These are phyloP conservation scores for Osedax frankpressi DNA, from an alignment of 2,888 invertebrate species.

Conservation along the genomic window DNA sequence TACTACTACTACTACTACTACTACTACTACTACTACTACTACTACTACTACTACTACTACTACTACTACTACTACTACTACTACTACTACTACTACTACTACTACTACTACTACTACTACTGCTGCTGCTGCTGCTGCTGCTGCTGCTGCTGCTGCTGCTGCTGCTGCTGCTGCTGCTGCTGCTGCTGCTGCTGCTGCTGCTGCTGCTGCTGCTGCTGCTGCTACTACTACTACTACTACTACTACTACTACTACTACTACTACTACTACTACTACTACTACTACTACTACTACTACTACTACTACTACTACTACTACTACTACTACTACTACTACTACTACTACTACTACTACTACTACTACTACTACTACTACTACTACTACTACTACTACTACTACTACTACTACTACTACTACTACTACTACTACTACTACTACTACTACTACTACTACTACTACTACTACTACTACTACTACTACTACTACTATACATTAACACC, in stretches of 20 bases:
- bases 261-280: conserved; percentile 17
- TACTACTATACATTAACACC: conserved; percentile 17
- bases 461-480: conserved; percentile 17
- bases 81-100: conserved; percentile 13
- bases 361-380: conserved; percentile 17
- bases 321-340: not conserved
- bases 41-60: conserved; percentile 17
- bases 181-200: conserved; percentile 12
- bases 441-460: conserved; percentile 17
- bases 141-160: not conserved
- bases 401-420: conserved; percentile 16
- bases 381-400: conserved; percentile 17
- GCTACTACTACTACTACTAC: conserved; percentile 17
- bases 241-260: conserved; percentile 17
- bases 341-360: conserved; percentile 13
- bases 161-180: conserved; percentile 13
- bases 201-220: conserved; percentile 11
- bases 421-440: conserved; percentile 16
- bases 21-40: conserved; percentile 17
- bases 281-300: conserved; percentile 15
- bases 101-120: not conserved
- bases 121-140: not conserved
- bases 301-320: conserved; percentile 10
- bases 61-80: conserved; percentile 16
- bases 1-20: conserved; percentile 8